Percentiles rank a stretch among this genome's conserved stretches.
Conservation (phyloP, 2,888 invertebrate species). For the Drosophila setosimentum region DNA sequence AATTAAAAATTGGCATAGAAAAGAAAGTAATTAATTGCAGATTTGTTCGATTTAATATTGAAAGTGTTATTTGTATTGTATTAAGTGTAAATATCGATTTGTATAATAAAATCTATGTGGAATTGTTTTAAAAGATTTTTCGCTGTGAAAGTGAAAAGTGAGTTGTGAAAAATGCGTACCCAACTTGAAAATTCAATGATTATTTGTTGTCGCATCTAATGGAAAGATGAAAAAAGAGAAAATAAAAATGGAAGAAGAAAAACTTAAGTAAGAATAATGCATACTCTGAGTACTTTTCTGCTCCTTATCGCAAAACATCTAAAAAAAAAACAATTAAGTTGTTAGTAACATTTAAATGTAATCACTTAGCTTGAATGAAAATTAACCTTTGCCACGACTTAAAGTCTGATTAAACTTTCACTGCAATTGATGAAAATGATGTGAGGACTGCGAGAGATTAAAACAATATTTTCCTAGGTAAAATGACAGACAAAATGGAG, state of each 20-base stretch:
- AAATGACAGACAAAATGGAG: conserved; percentile 69
- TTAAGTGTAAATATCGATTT: no score
- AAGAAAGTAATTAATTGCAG: not conserved
- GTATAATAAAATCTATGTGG: no score
- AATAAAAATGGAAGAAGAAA: not conserved
- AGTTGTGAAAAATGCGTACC: not conserved
- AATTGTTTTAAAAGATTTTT: not conserved
- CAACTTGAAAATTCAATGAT: not conserved
- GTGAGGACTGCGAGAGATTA: conserved; percentile 55
- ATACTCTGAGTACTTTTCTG: not conserved
- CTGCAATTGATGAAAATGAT: conserved; percentile 39
- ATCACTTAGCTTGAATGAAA: not conserved
- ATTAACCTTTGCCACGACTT: conserved; percentile 18
- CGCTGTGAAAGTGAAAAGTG: not conserved
- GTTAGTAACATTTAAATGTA: not conserved
- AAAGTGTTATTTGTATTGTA: no score
- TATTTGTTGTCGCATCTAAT: no score
- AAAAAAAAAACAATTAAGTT: no score
- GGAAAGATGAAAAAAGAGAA: no score
- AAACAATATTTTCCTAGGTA: conserved; percentile 76
- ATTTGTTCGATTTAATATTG: no score
- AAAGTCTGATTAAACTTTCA: conserved; percentile 61
- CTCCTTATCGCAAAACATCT: not conserved
- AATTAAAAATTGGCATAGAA: not conserved
- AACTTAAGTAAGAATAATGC: not conserved